Conservation (phyloP, 2,797 vertebrate genomes). For the Rhinogobio ventralis region DNA sequence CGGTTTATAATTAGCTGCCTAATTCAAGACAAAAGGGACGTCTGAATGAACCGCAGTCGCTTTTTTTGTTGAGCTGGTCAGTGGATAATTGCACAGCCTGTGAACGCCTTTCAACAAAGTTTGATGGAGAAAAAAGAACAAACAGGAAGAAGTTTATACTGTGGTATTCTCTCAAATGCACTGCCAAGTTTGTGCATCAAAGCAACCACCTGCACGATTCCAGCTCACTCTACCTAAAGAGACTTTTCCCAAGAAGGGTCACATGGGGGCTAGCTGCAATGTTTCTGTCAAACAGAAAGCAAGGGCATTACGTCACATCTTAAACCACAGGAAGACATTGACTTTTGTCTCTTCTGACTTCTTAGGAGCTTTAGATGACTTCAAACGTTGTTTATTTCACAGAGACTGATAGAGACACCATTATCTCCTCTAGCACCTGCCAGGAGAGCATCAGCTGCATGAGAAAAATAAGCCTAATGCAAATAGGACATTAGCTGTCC, state of each 20-base stretch:
- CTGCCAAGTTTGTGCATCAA: slow-evolving; percentile 34
- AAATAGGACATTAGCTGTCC: slow-evolving; percentile 44
- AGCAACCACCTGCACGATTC: slow-evolving; percentile 22
- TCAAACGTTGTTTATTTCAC: slow-evolving; percentile 25
- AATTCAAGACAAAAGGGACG: slow-evolving; percentile 62
- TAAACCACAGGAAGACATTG: background rate
- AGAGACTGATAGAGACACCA: slow-evolving; percentile 24
- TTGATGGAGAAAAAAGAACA: slow-evolving; percentile 38
- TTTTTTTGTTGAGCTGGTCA: slow-evolving; percentile 53
- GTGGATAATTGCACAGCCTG: slow-evolving; percentile 56
- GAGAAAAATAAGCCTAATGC: slow-evolving; percentile 40
- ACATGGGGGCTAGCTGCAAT: slow-evolving; percentile 21
- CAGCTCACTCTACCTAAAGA: slow-evolving; percentile 32
- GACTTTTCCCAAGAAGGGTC: slow-evolving; percentile 40
- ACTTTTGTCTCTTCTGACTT: slow-evolving; percentile 25
- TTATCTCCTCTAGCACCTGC: slow-evolving; percentile 39
- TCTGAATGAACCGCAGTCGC: slow-evolving; percentile 34
- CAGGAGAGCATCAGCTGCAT: slow-evolving; percentile 34
- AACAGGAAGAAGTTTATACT: slow-evolving; percentile 29
- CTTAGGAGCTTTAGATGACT: slow-evolving; percentile 15
- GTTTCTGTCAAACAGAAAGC: slow-evolving; percentile 39
- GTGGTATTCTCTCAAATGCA: slow-evolving; percentile 25
- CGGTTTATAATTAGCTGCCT: slow-evolving; percentile 63
- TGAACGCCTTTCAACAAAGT: slow-evolving; percentile 51
- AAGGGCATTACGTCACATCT: background rate